Base-by-base conservation (phyloP, 1,140 invertebrate genomes). In the Oncopeltus fasciatus region DNA sequence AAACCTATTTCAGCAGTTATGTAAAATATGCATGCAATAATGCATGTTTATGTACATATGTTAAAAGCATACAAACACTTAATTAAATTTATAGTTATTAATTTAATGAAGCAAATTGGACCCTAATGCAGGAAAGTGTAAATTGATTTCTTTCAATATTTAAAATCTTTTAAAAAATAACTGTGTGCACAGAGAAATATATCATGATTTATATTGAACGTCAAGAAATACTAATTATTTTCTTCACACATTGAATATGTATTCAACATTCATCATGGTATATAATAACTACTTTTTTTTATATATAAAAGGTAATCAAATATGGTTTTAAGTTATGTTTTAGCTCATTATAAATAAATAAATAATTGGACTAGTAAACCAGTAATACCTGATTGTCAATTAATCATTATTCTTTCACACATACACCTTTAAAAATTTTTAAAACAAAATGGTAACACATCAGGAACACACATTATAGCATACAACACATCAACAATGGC, bases 371-470 rank as follows among this genome's bases (percentile, higher is more conserved):
- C 5, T 53, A 9, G 47, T 24, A 20, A 20, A 9, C n/a, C 47
- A 49, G 21, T 20, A 49, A 53, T 53, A 18, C 49, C 21, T 53
- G 49, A 53, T 53, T 53, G 49, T 53, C 49, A 27, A 53, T 53
- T 26, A 12, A 53, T 38, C 31, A 24, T 53, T 24, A 53, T 24
- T 53, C 2, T 26, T 24, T 24, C 1, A 18, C 21, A 2, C 14
- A 53, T 27, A 27, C 49, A 53, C 21, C 12, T 49, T 49, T 20
- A 2, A 12, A n/a, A 11, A 20, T 2, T 53, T 18, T 26, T 26
- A 27, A 53, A 24, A 9, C 3, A 16, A 53, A 53, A 26, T 53
- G 49, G 49, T 53, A 53, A 53, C 24, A 24, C 20, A 3, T 38
- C 21, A 53, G 49, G 49, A 53, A 27, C 49, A 53, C 49, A 53